Evolutionary conservation across 37 sponge, comb jelly and placozoan genomes (phyloP).

Genomic region (Beroe ovata): DNA sequence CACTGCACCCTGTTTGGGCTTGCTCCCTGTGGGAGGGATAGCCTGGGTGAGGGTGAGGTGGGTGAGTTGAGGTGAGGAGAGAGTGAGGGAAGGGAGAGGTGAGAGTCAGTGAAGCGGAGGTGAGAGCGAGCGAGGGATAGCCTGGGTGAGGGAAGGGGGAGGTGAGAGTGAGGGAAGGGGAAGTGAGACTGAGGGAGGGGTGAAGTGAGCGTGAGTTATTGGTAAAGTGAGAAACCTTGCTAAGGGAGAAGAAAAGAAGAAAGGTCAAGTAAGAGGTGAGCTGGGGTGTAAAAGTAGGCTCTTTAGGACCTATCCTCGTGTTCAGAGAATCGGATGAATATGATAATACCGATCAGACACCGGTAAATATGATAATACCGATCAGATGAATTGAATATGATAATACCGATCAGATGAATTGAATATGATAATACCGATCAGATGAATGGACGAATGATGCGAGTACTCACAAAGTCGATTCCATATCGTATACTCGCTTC

Average conservation of each 20-base stretch:
- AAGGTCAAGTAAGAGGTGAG: conserved; percentile 1
- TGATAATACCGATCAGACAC: too few species aligned
- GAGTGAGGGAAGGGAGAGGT: neutral
- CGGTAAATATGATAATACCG: too few species aligned
- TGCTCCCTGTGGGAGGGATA: conserved; percentile 25
- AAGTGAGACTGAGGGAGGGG: neutral
- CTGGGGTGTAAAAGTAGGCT: neutral
- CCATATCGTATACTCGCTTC: neutral
- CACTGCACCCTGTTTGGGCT: conserved; percentile 31
- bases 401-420: too few species aligned
- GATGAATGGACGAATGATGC: too few species aligned
- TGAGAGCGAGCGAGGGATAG: neutral
- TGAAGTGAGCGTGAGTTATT: too few species aligned
- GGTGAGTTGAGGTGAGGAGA: too few species aligned
- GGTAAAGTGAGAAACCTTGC: too few species aligned
- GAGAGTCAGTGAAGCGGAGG: neutral
- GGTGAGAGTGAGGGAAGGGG: neutral
- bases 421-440: too few species aligned
- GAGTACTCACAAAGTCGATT: conserved; percentile 12
- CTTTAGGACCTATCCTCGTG: too few species aligned
- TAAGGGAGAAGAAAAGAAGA: too few species aligned
- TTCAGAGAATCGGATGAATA: too few species aligned
- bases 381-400: too few species aligned
- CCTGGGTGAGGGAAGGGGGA: neutral
- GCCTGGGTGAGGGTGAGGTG: conserved; percentile 3